These are phyloP conservation scores for Brachionus calyciflorus DNA, from an alignment of 1,140 invertebrate species.

Conservation along the genomic window DNA sequence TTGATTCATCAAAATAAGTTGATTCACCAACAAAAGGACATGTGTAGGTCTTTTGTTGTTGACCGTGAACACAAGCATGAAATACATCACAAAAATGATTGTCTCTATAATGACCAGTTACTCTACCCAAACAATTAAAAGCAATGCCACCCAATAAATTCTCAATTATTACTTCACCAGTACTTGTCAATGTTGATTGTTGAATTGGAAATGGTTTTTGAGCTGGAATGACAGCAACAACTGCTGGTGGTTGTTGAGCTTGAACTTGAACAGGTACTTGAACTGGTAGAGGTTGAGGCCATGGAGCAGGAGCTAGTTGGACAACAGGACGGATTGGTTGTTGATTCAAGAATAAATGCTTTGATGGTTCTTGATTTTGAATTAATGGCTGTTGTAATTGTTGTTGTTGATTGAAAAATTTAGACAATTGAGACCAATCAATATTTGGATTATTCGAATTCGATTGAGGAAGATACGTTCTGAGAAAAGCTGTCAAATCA, in stretches of 20 bases:
- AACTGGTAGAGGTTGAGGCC: constrained; percentile 1
- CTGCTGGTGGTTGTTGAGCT: too few relatives aligned
- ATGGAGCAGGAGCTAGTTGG: too few relatives aligned
- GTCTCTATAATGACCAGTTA: constrained; percentile 26
- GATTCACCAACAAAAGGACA: constrained; percentile 41
- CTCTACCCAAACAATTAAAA: constrained; percentile 25
- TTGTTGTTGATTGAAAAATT: too few relatives aligned
- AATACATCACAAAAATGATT: constrained; percentile 43
- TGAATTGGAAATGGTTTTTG: neutral
- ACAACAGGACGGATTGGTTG: too few relatives aligned
- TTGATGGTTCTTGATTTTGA: neutral
- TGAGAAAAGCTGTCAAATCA: too few relatives aligned
- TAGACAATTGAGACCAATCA: too few relatives aligned
- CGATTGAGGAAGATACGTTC: too few relatives aligned
- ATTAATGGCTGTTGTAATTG: neutral
- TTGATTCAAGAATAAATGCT: constrained; percentile 21
- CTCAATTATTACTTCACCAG: constrained; percentile 25
- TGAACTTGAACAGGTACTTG: neutral
- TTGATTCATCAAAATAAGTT: constrained; percentile 44
- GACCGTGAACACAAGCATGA: constrained; percentile 45
- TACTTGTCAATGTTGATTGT: neutral
- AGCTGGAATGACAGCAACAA: neutral
- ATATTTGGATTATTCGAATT: too few relatives aligned
- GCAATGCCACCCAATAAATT: constrained; percentile 35
- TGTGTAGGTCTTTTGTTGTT: neutral